These are phyloP conservation scores for Cochlearius cochlearius DNA, from an alignment of 2,113 vertebrate species.

Conservation along the genomic window DNA sequence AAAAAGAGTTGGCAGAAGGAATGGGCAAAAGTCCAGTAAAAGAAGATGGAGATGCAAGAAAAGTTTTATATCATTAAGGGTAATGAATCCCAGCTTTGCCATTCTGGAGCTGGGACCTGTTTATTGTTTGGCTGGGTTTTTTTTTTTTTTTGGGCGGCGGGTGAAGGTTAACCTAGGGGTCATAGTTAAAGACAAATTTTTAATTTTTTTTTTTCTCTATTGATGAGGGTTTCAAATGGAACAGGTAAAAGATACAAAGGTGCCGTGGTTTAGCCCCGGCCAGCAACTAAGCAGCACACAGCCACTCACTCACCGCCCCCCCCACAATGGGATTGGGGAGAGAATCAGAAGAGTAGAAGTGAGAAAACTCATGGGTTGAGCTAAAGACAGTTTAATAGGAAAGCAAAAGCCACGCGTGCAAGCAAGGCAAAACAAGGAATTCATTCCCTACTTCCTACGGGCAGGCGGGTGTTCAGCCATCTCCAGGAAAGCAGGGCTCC, in stretches of 20 bases:
- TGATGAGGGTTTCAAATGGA: neutral
- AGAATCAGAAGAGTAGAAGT: too few relatives aligned
- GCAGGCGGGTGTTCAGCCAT: too few relatives aligned
- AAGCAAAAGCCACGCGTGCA: too few relatives aligned
- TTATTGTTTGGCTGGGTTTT: neutral
- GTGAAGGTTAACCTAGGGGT: neutral
- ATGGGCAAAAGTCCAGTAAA: neutral
- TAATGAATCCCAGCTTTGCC: neutral
- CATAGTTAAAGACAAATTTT: neutral
- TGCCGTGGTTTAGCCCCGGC: too few relatives aligned
- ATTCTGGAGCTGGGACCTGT: neutral
- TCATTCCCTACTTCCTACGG: too few relatives aligned
- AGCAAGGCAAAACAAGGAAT: too few relatives aligned
- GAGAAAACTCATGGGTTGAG: too few relatives aligned
- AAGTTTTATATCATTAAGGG: neutral
- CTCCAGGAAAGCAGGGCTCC: too few relatives aligned
- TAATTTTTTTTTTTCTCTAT: neutral
- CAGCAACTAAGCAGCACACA: too few relatives aligned
- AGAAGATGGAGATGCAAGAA: neutral
- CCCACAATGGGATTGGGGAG: too few relatives aligned
- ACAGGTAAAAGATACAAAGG: neutral
- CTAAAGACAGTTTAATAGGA: too few relatives aligned
- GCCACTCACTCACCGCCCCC: too few relatives aligned
- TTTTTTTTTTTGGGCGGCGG: accelerated
- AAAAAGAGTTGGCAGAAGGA: neutral